Evolutionary conservation across 2,797 vertebrate genomes (phyloP).

Genomic region (Danio albolineatus): DNA sequence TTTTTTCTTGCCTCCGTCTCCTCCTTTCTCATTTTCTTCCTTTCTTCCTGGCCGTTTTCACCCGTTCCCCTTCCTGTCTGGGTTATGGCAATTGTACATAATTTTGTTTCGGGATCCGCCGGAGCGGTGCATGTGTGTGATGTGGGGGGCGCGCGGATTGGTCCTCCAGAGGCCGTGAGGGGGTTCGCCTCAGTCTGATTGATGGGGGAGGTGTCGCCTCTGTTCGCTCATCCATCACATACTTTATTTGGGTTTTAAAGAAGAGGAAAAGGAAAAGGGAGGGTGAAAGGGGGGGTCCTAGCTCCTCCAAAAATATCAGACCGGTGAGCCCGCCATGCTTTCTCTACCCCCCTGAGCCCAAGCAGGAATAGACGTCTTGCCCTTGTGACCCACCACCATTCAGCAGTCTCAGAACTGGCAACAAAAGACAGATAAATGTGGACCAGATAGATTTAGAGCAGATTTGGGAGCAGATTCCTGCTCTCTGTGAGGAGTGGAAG

Average conservation of each 20-base stretch:
- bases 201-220: conserved; percentile 77
- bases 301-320: conserved; percentile 79
- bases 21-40: conserved; percentile 46
- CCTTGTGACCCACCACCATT: conserved; percentile 70
- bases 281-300: conserved; percentile 66
- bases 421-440: conserved; percentile 79
- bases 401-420: conserved; percentile 66
- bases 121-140: conserved; percentile 53
- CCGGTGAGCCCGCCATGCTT: conserved; percentile 53
- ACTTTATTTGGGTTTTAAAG: conserved; percentile 82
- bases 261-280: conserved; percentile 71
- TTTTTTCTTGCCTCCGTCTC: conserved; percentile 63
- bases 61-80: conserved; percentile 65
- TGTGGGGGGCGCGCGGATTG: conserved; percentile 49
- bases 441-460: conserved; percentile 66
- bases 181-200: conserved; percentile 72
- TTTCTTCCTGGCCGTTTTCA: conserved; percentile 31
- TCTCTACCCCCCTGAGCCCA: conserved; percentile 63
- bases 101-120: conserved; percentile 61
- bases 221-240: conserved; percentile 82
- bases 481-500: conserved; percentile 30
- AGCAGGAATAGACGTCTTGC: conserved; percentile 74
- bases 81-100: conserved; percentile 65
- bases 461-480: conserved; percentile 72
- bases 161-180: conserved; percentile 69